Conservation (phyloP, 2,888 invertebrate species). For the Clostera curtula region DNA sequence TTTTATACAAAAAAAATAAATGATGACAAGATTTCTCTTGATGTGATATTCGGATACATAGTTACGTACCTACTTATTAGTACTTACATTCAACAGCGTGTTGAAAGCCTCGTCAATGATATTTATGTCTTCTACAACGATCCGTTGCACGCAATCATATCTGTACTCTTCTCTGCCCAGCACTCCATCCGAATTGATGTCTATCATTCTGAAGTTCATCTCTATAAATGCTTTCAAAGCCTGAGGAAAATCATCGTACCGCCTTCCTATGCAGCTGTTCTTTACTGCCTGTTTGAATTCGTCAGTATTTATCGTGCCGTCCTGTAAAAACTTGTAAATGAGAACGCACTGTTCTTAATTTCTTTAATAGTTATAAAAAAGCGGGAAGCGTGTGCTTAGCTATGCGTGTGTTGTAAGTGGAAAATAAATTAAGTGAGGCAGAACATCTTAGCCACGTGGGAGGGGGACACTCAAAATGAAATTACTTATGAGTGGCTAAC, state of each 20-base stretch:
- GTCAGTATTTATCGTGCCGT: slow-evolving; percentile 85
- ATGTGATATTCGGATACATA: too few species aligned
- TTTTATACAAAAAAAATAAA: too few species aligned
- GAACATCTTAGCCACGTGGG: too few species aligned
- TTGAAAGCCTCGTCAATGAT: slow-evolving; percentile 86
- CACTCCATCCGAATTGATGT: slow-evolving; percentile 86
- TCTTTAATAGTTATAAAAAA: slow-evolving; percentile 15
- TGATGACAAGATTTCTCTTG: too few species aligned
- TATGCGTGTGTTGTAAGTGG: slow-evolving; percentile 25
- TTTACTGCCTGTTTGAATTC: slow-evolving; percentile 88
- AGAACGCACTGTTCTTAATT: slow-evolving; percentile 12
- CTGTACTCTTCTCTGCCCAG: slow-evolving; percentile 87
- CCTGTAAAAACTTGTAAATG: slow-evolving; percentile 66
- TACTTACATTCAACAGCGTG: slow-evolving; percentile 83
- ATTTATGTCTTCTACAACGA: slow-evolving; percentile 85
- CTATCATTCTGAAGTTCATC: slow-evolving; percentile 87
- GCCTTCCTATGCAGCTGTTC: slow-evolving; percentile 84
- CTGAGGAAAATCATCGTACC: slow-evolving; percentile 87
- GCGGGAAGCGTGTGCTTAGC: slow-evolving; percentile 41
- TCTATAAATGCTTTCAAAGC: slow-evolving; percentile 92
- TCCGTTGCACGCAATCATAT: slow-evolving; percentile 87
- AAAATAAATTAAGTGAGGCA: too few species aligned
- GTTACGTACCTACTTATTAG: too few species aligned
- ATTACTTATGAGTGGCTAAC: too few species aligned
- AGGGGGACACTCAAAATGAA: too few species aligned